Percentiles rank a stretch among this genome's conserved stretches.
Conservation (phyloP, 2,888 invertebrate species). For the Panorpa germanica region DNA sequence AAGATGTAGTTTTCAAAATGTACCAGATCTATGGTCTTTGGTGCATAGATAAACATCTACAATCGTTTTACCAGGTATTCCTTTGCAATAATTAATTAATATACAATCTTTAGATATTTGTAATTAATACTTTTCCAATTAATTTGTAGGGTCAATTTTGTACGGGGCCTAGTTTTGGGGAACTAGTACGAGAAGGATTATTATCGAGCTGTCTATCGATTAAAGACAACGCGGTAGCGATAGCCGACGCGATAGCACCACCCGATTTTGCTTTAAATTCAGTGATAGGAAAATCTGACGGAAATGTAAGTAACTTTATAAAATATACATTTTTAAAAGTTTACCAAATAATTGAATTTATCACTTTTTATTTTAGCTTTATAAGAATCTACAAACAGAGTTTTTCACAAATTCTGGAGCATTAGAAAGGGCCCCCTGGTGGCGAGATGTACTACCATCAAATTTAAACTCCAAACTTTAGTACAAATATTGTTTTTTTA, state of each 20-base stretch:
- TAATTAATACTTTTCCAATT: conserved; percentile 43
- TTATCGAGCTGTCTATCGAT: conserved; percentile 45
- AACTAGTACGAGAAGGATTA: conserved; percentile 44
- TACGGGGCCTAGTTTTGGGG: conserved; percentile 30
- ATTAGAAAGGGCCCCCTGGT: conserved; percentile 55
- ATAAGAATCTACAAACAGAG: conserved; percentile 51
- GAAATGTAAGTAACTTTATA: conserved; percentile 34
- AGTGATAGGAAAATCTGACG: conserved; percentile 68
- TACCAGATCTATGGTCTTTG: conserved; percentile 35
- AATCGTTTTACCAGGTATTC: conserved; percentile 45
- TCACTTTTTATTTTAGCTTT: conserved; percentile 30
- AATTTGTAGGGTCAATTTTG: conserved; percentile 40
- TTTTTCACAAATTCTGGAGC: conserved; percentile 49
- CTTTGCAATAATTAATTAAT: neutral
- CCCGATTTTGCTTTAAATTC: conserved; percentile 82
- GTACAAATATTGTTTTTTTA: no score
- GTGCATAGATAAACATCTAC: conserved; percentile 47
- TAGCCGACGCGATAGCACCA: conserved; percentile 74
- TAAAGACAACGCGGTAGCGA: conserved; percentile 54
- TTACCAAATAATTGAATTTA: conserved; percentile 8
- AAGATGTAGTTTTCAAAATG: conserved; percentile 27
- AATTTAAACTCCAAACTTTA: conserved; percentile 13
- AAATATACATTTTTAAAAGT: conserved; percentile 2
- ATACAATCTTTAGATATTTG: conserved; percentile 17
- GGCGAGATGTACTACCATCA: conserved; percentile 34